phyloP scores from a whole-genome alignment of 2,888 invertebrate genomes.

The Stegana nigrithorax region DNA sequence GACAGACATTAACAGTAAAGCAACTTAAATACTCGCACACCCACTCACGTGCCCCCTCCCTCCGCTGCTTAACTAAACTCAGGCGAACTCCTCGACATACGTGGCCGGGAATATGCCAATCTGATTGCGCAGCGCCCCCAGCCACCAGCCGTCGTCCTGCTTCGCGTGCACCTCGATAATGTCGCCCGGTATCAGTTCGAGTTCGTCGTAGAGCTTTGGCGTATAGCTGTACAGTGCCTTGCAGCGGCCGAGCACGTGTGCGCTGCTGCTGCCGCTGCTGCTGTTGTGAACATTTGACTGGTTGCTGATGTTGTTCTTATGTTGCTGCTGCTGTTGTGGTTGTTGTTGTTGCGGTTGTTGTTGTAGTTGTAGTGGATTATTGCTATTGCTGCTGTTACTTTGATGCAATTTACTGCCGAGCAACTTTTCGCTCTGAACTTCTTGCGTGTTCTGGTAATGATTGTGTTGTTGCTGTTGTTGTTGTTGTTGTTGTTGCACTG shows the following conservation, averaged over 20 bases:
- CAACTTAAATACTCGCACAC: constrained; percentile 3
- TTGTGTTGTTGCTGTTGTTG: constrained; percentile 22
- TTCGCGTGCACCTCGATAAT: constrained; percentile 89
- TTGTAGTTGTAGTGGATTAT: too few species aligned
- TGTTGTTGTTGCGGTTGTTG: background rate
- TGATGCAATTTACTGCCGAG: too few species aligned
- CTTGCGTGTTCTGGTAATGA: constrained; percentile 52
- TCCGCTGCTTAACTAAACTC: too few species aligned
- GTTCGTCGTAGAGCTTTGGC: constrained; percentile 88
- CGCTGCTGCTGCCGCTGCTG: constrained; percentile 24
- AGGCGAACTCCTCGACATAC: constrained; percentile 85
- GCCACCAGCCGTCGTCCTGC: constrained; percentile 95
- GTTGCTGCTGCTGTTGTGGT: background rate
- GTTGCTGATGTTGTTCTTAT: too few species aligned
- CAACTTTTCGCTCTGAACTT: constrained; percentile 37
- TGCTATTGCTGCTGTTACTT: too few species aligned
- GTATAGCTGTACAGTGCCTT: constrained; percentile 89
- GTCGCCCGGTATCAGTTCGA: constrained; percentile 82
- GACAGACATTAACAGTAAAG: constrained; percentile 22
- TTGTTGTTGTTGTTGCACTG: constrained; percentile 3
- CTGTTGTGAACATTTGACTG: too few species aligned
- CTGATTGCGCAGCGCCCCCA: constrained; percentile 82
- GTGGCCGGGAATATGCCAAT: constrained; percentile 95
- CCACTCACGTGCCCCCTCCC: too few species aligned
- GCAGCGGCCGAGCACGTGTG: constrained; percentile 76